Conservation (phyloP, 2,888 invertebrate genomes). For the Drosophila differens region DNA sequence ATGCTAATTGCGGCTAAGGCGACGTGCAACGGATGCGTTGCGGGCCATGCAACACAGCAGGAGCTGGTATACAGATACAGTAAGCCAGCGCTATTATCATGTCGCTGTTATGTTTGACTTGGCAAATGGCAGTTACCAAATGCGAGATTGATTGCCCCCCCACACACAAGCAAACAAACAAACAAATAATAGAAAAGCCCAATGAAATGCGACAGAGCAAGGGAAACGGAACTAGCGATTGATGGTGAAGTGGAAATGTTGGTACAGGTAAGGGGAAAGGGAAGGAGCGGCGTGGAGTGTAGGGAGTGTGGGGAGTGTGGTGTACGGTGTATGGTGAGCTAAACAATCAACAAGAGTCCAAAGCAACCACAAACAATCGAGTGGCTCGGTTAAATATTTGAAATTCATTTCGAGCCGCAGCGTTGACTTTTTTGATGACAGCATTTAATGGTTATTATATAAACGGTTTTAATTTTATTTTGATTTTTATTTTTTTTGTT, state of each 20-base stretch:
- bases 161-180: not conserved
- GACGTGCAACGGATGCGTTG: slow-evolving; percentile 54
- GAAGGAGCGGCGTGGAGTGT: not conserved
- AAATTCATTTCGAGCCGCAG: slow-evolving; percentile 70
- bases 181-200: slow-evolving; percentile 20
- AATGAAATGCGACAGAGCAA: slow-evolving; percentile 1
- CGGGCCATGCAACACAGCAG: slow-evolving; percentile 10
- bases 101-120: slow-evolving; percentile 26
- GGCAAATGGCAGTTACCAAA: slow-evolving; percentile 42
- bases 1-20: slow-evolving; percentile 7
- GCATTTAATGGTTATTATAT: slow-evolving; percentile 76
- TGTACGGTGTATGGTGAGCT: not conserved
- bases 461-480: slow-evolving; percentile 42
- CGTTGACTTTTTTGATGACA: slow-evolving; percentile 75
- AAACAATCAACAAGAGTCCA: slow-evolving; percentile 22
- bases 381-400: slow-evolving; percentile 71
- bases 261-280: not conserved
- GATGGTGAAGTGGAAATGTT: slow-evolving; percentile 4
- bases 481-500: not conserved
- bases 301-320: not conserved
- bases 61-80: slow-evolving; percentile 20
- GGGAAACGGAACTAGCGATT: slow-evolving; percentile 19
- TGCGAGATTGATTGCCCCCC: slow-evolving; percentile 36
- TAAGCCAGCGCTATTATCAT: slow-evolving; percentile 33
- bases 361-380: slow-evolving; percentile 51